These are phyloP conservation scores for Athalia circularis DNA, from an alignment of 2,888 invertebrate genomes.

Conservation along the genomic window DNA sequence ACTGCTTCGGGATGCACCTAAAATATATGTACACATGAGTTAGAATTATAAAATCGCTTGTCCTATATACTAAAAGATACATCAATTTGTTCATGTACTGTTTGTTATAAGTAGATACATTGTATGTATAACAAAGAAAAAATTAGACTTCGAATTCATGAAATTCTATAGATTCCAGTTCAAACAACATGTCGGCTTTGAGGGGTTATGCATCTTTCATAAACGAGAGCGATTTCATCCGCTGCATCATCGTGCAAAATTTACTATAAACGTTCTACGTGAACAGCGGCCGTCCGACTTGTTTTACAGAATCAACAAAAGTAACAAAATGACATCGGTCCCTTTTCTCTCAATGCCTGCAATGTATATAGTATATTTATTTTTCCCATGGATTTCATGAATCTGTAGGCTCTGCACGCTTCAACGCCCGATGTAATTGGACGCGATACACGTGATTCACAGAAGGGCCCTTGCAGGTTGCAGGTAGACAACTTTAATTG, in stretches of 20 bases:
- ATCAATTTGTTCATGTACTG: neutral
- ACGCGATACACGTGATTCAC: neutral
- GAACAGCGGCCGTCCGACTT: neutral
- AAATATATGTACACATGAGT: neutral
- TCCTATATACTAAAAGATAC: neutral
- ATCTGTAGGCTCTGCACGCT: constrained; percentile 1
- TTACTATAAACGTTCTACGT: neutral
- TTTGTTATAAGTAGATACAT: too few species aligned
- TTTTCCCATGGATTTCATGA: neutral
- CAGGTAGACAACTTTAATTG: neutral
- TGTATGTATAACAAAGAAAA: neutral
- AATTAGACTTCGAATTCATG: neutral
- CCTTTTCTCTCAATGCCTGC: neutral
- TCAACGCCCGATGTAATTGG: constrained; percentile 10
- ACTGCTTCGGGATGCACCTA: constrained; percentile 29
- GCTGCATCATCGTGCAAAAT: neutral
- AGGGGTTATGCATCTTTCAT: neutral
- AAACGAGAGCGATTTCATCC: neutral
- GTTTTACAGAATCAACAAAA: constrained; percentile 2
- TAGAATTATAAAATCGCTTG: neutral
- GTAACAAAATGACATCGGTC: too few species aligned
- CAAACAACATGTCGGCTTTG: too few species aligned
- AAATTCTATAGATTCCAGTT: neutral
- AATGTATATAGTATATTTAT: neutral
- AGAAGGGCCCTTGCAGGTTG: too few species aligned